A percentile compares a stretch with the other conserved stretches of the same genome.
Conservation (phyloP, 1,140 invertebrate genomes). For the Papilio machaon region DNA sequence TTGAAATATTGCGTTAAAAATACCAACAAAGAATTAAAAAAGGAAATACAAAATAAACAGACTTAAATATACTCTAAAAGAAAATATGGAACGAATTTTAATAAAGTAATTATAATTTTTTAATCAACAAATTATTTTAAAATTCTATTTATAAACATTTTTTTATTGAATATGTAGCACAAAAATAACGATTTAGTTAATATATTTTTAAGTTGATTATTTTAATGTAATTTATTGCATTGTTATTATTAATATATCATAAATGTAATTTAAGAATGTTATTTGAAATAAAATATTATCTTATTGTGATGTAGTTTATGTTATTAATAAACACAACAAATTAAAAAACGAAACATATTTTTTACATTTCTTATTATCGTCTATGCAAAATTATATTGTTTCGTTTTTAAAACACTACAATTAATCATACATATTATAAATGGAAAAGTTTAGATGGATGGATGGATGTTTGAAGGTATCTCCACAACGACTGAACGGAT, state of each 20-base stretch:
- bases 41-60: background rate
- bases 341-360: background rate
- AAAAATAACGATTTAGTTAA: constrained; percentile 4
- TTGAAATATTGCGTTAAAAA: no score
- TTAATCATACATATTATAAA: no score
- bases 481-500: no score
- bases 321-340: background rate
- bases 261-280: constrained; percentile 20
- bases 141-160: background rate
- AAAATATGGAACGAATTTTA: background rate
- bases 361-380: no score
- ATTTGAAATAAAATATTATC: constrained; percentile 22
- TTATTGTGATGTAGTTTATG: background rate
- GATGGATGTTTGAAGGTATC: no score
- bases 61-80: background rate
- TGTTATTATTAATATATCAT: background rate
- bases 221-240: constrained; percentile 6
- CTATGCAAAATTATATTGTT: no score
- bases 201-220: background rate
- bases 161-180: background rate
- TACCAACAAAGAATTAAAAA: background rate
- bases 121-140: background rate
- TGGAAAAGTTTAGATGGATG: no score
- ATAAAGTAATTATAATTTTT: background rate
- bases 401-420: no score